Evolutionary conservation across 2,113 vertebrate genomes (phyloP).

Genomic region (Cinclus cinclus): DNA sequence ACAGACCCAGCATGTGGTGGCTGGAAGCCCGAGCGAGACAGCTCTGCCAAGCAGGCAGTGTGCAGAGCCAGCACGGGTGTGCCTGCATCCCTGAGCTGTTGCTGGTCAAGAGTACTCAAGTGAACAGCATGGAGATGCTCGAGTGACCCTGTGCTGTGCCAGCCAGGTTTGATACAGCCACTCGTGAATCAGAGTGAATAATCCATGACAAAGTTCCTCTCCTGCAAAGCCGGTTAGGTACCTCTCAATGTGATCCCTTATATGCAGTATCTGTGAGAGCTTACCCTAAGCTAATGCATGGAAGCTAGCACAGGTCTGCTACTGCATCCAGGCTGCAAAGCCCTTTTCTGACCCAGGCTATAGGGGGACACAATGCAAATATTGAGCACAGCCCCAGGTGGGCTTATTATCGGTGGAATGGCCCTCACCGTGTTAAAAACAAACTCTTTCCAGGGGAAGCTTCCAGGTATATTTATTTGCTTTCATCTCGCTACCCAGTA

Average conservation of each 20-base stretch:
- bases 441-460: background rate
- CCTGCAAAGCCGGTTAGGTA: background rate
- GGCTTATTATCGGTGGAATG: fast-evolving
- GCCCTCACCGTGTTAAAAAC: background rate
- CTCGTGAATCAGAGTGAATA: background rate
- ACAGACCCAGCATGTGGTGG: fast-evolving
- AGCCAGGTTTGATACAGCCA: background rate
- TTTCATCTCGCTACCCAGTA: background rate
- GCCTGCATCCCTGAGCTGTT: background rate
- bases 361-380: background rate
- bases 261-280: background rate
- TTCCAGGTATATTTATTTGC: background rate
- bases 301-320: background rate
- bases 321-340: background rate
- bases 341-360: background rate
- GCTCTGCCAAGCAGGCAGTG: background rate
- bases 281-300: background rate
- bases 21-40: background rate
- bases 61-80: background rate
- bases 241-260: background rate
- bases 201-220: background rate
- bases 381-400: fast-evolving
- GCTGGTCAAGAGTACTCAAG: background rate
- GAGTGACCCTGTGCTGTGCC: background rate
- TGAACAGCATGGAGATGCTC: background rate